Base-by-base conservation (phyloP, 23 tunicate genomes). In the Aplidium turbinatum region DNA sequence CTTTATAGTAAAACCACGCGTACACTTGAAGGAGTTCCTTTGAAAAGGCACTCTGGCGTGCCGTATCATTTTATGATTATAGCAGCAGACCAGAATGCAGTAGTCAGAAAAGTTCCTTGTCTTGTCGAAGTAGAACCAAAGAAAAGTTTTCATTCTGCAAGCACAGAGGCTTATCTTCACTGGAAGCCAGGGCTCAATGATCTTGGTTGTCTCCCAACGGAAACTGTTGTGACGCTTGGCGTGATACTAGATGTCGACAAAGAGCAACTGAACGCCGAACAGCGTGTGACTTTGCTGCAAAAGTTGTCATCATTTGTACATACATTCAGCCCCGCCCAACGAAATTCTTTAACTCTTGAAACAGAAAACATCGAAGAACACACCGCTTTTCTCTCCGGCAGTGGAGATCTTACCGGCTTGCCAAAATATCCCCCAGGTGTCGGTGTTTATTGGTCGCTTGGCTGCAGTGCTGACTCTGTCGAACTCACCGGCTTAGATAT, bases 401-500 rank as follows among this genome's bases (percentile, higher is more conserved):
- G 30, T 25, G 96, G 96, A 3, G 70, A 81, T 38, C 71, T 35
- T 2, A 48, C 70, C 1, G 35, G 34, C 5, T 20, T 38, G 31
- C 35, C 61, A 6, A 33, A 23, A 26, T 47, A 33, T 18, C 29
- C 25, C 23, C 62, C 72, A 4, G 77, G 53, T 5, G 78, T 81
- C 0, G 20, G 47, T 20, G 30, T 88, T 28, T 88, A 83, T 57
- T 88, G 96, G 96, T 74, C 87, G 28, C 18, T 88, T 11, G 96
- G 78, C 0, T 88, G 96, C 55, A 68, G 82, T 39, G 32, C 79
- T 1, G 94, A 87, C 73, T 35, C 75, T 34, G 53, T 72, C 22
- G 79, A 81, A 0, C 47, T 61, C 18, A 42, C 75, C 30, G 72
- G 57, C 1, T 63, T 88, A 33, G 83, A 81, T 23, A 20, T 23